Evolutionary conservation across 2,888 invertebrate genomes (phyloP).

Genomic region (Timandra comae): DNA sequence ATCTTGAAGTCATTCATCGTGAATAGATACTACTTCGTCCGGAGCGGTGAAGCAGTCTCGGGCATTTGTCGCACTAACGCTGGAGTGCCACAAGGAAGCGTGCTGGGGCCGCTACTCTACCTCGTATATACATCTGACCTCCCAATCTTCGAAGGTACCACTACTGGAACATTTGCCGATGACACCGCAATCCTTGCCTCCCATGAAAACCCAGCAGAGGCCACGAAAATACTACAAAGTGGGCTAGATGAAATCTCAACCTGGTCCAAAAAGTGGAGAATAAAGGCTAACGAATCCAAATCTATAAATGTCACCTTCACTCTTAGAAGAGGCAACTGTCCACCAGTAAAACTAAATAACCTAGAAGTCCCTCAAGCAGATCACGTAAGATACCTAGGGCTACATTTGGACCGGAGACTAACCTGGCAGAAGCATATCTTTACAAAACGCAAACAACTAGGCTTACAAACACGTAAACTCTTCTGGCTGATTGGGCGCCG

Average conservation of each 20-base stretch:
- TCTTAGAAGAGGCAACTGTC: constrained; percentile 1
- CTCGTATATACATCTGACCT: background rate
- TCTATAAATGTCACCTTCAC: background rate
- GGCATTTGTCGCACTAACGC: too few species aligned
- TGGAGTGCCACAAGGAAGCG: constrained; percentile 15
- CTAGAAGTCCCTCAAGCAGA: constrained; percentile 4
- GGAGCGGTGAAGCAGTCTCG: too few species aligned
- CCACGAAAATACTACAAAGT: background rate
- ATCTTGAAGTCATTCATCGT: constrained; percentile 9
- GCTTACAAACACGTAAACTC: constrained; percentile 2
- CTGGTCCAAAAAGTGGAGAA: constrained; percentile 4
- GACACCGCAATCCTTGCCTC: background rate
- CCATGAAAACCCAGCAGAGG: background rate
- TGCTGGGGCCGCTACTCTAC: constrained; percentile 10
- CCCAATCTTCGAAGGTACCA: background rate
- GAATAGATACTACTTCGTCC: constrained; percentile 7
- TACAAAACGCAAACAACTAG: constrained; percentile 11
- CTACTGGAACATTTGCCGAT: background rate
- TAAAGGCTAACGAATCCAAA: background rate
- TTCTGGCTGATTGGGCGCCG: constrained; percentile 11
- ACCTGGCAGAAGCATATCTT: constrained; percentile 20
- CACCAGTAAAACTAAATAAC: background rate
- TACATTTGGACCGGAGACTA: constrained; percentile 15
- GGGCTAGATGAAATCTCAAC: background rate
- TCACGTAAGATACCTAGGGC: constrained; percentile 16